Conservation (phyloP, 2,888 invertebrate species). For the Drosophila robusta region DNA sequence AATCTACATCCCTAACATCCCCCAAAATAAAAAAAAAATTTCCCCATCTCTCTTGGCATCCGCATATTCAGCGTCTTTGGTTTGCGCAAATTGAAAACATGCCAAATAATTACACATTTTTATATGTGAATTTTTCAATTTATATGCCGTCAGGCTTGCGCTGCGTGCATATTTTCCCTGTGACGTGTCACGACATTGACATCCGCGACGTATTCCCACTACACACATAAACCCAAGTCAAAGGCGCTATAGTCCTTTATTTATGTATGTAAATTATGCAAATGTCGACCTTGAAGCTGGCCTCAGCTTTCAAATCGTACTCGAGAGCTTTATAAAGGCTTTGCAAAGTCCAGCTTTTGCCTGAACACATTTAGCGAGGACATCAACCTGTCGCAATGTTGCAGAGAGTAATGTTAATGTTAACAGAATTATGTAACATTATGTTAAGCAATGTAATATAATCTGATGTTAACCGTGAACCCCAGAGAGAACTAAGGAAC, state of each 20-base stretch:
- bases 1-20: conserved; percentile 8
- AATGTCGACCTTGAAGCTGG: conserved; percentile 48
- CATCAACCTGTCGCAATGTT: neutral
- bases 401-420: neutral
- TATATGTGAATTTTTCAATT: conserved; percentile 78
- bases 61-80: conserved; percentile 26
- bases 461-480: too few relatives aligned
- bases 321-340: neutral
- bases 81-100: conserved; percentile 75
- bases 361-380: conserved; percentile 4
- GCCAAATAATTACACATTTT: conserved; percentile 78
- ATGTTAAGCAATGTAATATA: neutral
- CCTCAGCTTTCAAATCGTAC: conserved; percentile 4
- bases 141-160: conserved; percentile 76
- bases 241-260: conserved; percentile 37
- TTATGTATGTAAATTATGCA: conserved; percentile 50
- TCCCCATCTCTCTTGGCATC: neutral
- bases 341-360: neutral
- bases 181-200: conserved; percentile 66
- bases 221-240: conserved; percentile 41
- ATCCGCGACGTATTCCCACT: conserved; percentile 53
- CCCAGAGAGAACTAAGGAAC: too few relatives aligned
- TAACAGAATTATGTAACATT: neutral
- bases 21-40: neutral
- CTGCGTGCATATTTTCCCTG: conserved; percentile 53